Percentiles rank a stretch among this genome's conserved stretches.
Conservation (phyloP, 2,888 invertebrate species). For the Acanthococcus lagerstroemiae region DNA sequence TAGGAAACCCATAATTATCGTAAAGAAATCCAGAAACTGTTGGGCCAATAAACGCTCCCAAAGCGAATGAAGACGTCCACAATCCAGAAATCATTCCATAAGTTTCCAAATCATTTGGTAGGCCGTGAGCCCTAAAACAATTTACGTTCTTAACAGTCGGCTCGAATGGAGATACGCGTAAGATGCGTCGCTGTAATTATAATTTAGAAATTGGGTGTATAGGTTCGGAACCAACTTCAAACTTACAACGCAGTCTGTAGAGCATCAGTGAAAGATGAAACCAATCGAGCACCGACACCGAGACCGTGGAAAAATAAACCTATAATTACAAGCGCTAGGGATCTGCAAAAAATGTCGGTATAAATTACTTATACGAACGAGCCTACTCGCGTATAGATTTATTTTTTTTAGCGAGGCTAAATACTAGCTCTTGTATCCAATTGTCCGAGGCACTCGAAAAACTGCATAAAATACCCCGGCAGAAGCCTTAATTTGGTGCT, state of each 20-base stretch:
- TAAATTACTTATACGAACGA: too few relatives aligned
- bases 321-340: conserved; percentile 55
- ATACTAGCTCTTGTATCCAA: too few relatives aligned
- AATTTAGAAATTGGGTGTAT: not conserved
- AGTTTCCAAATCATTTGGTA: conserved; percentile 76
- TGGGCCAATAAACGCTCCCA: conserved; percentile 78
- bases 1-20: conserved; percentile 60
- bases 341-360: conserved; percentile 46
- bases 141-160: not conserved
- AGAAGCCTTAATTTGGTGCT: not conserved
- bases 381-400: too few relatives aligned
- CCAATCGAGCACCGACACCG: conserved; percentile 72
- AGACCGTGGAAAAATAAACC: conserved; percentile 70
- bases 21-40: conserved; percentile 63
- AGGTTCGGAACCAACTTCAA: too few relatives aligned
- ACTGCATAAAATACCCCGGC: too few relatives aligned
- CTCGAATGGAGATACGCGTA: too few relatives aligned
- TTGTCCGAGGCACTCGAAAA: too few relatives aligned
- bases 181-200: not conserved
- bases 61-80: conserved; percentile 81
- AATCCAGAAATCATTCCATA: conserved; percentile 82
- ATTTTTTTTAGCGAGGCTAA: too few relatives aligned
- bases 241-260: conserved; percentile 70
- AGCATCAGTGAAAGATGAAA: conserved; percentile 77
- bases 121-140: conserved; percentile 53